Evolutionary conservation across 2,113 vertebrate genomes (phyloP).

Genomic region (Scytalopus superciliaris): DNA sequence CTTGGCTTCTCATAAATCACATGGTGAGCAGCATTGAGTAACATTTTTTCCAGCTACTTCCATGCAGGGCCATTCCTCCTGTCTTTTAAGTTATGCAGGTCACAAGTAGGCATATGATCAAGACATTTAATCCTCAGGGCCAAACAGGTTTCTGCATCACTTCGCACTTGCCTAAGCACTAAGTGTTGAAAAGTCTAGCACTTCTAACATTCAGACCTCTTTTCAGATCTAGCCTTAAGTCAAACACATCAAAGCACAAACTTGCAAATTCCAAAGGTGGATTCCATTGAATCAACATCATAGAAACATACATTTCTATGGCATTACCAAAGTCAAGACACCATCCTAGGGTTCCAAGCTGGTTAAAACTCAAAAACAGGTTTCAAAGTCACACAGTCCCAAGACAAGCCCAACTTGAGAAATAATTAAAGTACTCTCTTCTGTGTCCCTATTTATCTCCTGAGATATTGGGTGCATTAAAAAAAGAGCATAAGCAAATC

Average conservation of each 20-base stretch:
- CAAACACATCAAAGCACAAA: background rate
- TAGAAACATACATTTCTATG: background rate
- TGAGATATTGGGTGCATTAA: background rate
- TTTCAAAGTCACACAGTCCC: background rate
- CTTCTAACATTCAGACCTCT: background rate
- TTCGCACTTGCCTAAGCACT: background rate
- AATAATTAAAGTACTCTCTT: background rate
- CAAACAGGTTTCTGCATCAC: background rate
- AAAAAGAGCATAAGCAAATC: background rate
- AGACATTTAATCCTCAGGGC: background rate
- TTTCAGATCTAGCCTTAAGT: background rate
- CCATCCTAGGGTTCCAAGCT: background rate
- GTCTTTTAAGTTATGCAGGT: background rate
- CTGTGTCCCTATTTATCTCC: background rate
- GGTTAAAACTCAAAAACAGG: background rate
- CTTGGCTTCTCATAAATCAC: background rate
- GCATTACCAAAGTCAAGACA: background rate
- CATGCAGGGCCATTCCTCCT: background rate
- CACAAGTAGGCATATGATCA: background rate
- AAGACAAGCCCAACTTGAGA: background rate
- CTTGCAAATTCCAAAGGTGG: background rate
- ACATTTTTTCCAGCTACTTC: background rate
- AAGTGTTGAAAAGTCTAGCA: background rate
- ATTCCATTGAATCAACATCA: background rate
- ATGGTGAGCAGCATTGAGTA: background rate